Evolutionary conservation across 1,140 invertebrate species (phyloP).

Genomic region (Lepidurus packardi): DNA sequence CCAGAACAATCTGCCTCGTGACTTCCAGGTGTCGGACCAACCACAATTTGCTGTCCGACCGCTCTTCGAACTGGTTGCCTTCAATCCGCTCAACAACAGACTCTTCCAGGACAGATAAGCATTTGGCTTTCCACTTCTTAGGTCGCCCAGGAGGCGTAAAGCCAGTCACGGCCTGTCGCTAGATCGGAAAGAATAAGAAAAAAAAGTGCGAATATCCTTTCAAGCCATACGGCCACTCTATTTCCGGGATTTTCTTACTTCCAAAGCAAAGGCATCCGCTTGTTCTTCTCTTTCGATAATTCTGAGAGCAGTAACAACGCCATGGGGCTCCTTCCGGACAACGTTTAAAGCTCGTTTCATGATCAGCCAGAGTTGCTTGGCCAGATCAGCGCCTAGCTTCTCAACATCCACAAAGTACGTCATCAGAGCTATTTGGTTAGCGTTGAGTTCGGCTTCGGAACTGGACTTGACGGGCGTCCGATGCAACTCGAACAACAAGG

Average conservation of each 20-base stretch:
- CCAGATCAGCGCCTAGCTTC: conserved; percentile 75
- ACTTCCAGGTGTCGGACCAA: conserved; percentile 68
- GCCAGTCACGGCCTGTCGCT: conserved; percentile 70
- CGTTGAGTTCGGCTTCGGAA: conserved; percentile 11
- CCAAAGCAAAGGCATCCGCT: conserved; percentile 70
- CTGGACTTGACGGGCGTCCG: conserved; percentile 48
- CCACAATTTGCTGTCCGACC: conserved; percentile 91
- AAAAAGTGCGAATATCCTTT: conserved; percentile 26
- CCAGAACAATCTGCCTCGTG: conserved; percentile 78
- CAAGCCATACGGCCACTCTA: not conserved
- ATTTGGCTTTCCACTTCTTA: conserved; percentile 82
- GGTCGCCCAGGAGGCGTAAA: conserved; percentile 90
- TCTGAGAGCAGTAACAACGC: conserved; percentile 90
- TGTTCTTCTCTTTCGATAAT: conserved; percentile 97
- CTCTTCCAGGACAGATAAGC: conserved; percentile 70
- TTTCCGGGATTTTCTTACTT: conserved; percentile 44
- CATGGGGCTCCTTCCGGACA: conserved; percentile 87
- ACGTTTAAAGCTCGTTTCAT: conserved; percentile 85
- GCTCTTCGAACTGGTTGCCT: conserved; percentile 84
- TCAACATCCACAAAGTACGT: conserved; percentile 95
- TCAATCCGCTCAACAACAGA: conserved; percentile 77
- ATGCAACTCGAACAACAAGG: conserved; percentile 88
- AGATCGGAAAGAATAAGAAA: conserved; percentile 36
- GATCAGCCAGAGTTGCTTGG: conserved; percentile 57
- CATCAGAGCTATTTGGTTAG: conserved; percentile 55